Percentiles rank a stretch among this genome's conserved stretches.
These are phyloP conservation scores for Callospermophilus lateralis DNA, from an alignment of 2,113 vertebrate species.

Conservation along the genomic window DNA sequence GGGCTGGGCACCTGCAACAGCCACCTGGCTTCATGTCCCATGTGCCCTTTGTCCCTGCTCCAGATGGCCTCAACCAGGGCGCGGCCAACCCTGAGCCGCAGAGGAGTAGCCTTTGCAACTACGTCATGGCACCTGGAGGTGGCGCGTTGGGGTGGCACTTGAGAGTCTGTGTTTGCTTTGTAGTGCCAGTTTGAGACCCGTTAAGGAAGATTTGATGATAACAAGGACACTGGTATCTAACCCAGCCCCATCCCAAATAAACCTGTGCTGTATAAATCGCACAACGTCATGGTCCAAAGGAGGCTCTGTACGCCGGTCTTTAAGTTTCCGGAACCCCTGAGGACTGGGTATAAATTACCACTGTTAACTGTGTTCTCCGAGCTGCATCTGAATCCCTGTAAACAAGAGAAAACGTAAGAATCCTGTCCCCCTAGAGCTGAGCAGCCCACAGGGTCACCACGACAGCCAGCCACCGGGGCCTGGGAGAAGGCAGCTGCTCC, in stretches of 20 bases:
- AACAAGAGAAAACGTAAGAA: background rate
- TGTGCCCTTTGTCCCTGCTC: background rate
- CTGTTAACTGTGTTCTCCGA: background rate
- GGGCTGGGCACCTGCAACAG: background rate
- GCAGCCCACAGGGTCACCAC: background rate
- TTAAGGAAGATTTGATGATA: constrained; percentile 27
- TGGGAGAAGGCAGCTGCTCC: background rate
- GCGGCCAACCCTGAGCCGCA: constrained; percentile 24
- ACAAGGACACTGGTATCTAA: background rate
- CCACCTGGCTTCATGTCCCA: background rate
- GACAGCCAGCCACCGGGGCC: background rate
- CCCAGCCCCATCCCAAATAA: background rate
- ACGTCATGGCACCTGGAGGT: background rate
- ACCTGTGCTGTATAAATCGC: background rate
- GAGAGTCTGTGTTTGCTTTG: constrained; percentile 17
- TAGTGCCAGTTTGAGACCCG: background rate
- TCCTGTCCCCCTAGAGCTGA: background rate
- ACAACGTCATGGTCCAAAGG: background rate
- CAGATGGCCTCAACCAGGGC: constrained; percentile 39
- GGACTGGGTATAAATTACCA: background rate
- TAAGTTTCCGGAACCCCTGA: background rate
- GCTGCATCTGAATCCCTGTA: background rate
- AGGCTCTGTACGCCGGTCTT: background rate
- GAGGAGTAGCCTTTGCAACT: background rate
- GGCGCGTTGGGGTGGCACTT: background rate